These are phyloP conservation scores for Choristoneura fumiferana DNA, from an alignment of 1,140 invertebrate genomes.

Conservation along the genomic window DNA sequence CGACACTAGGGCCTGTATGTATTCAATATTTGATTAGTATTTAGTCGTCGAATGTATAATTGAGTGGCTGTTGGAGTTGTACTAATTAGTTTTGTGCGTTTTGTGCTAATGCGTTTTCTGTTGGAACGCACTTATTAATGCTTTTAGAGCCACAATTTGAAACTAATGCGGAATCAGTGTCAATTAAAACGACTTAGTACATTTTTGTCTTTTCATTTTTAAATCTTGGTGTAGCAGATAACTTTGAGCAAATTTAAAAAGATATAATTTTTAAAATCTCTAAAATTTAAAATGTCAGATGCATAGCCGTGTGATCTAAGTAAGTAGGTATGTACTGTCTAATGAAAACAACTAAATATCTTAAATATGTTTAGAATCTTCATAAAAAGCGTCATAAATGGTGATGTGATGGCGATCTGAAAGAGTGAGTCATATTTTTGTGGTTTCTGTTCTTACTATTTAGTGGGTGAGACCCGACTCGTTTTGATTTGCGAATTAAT, in stretches of 20 bases:
- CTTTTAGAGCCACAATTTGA: too few species aligned
- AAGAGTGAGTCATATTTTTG: conserved; percentile 16
- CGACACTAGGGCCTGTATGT: conserved; percentile 52
- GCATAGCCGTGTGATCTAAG: too few species aligned
- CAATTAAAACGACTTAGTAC: not conserved
- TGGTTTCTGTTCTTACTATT: conserved; percentile 12
- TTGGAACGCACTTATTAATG: not conserved
- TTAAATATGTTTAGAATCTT: not conserved
- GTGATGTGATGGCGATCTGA: not conserved
- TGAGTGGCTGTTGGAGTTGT: not conserved
- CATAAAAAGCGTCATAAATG: conserved; percentile 19
- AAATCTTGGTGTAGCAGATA: too few species aligned
- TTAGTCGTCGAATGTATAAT: conserved; percentile 23
- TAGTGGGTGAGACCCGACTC: not conserved
- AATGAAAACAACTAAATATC: not conserved
- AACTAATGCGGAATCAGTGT: not conserved
- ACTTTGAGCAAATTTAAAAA: too few species aligned
- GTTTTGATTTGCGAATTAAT: conserved; percentile 17
- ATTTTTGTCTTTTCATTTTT: too few species aligned
- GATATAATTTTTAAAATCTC: too few species aligned
- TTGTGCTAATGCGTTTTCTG: not conserved
- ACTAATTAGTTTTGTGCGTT: conserved; percentile 19
- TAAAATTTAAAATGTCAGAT: too few species aligned
- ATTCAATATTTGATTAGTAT: conserved; percentile 56
- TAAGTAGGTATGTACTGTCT: too few species aligned